These are phyloP conservation scores for Catharus minimus DNA, from an alignment of 2,113 vertebrate genomes.

Conservation along the genomic window DNA sequence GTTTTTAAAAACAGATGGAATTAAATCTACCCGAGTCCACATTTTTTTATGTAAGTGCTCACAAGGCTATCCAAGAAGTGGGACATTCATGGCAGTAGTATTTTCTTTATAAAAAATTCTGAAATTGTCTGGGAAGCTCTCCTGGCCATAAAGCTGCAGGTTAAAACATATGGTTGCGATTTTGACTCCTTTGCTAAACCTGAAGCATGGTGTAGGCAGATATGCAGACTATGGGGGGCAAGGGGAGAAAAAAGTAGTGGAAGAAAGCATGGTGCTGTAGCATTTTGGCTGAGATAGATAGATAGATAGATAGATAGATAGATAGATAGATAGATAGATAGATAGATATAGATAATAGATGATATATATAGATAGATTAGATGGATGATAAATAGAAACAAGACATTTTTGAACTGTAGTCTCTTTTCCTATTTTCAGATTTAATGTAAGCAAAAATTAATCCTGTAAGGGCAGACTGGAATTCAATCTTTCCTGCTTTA, in stretches of 20 bases:
- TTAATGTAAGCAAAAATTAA: not conserved
- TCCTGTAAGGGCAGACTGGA: not conserved
- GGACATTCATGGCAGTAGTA: not conserved
- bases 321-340: not conserved
- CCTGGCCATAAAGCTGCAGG: not conserved
- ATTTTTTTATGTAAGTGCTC: not conserved
- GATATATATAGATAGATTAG: not conserved
- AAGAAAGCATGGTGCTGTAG: not conserved
- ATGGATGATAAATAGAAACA: not conserved
- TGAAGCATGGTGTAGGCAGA: not conserved
- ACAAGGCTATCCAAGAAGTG: not conserved
- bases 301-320: not conserved
- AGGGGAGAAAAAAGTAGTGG: not conserved
- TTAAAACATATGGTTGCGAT: not conserved
- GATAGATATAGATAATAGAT: not conserved
- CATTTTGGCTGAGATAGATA: not conserved
- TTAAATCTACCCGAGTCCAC: not conserved
- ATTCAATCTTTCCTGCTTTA: not conserved
- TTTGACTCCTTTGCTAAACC: not conserved
- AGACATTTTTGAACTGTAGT: not conserved
- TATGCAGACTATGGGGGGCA: fast-evolving
- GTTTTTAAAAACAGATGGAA: not conserved
- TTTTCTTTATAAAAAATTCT: not conserved
- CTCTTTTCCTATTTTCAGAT: not conserved
- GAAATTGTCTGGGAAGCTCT: not conserved